Evolutionary conservation across 1,140 invertebrate genomes (phyloP), one percentile per base, ranked within the genome.

Genomic region (Doryteuthis pealeii): DNA sequence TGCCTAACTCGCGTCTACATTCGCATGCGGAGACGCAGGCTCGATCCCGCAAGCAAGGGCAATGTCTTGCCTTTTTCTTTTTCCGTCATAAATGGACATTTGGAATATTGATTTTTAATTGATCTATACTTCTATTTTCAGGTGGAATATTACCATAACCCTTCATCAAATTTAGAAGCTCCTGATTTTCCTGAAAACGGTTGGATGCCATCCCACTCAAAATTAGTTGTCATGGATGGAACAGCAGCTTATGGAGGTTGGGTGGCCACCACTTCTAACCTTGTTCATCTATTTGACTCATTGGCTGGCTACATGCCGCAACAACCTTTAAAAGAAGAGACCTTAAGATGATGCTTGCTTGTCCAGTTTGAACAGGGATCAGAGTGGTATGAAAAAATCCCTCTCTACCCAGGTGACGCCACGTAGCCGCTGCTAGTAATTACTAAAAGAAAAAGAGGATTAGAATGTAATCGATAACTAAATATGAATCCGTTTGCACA

Each of bases 371-470:
- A 78, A 54, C 65, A 71, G 40, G 77, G 79, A 30, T 33, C 74
- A 26, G 76, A 81, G 14, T 87, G 86, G 86, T 87, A 87, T 78
- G 86, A 85, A n/a, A n/a, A n/a, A n/a, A n/a, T n/a, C n/a, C n/a
- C n/a, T 31, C 73, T 85, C n/a, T n/a, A n/a, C n/a, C n/a, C n/a
- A n/a, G n/a, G n/a, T n/a, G n/a, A n/a, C n/a, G n/a, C n/a, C n/a
- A n/a, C n/a, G n/a, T n/a, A n/a, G n/a, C n/a, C n/a, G n/a, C n/a
- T n/a, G n/a, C n/a, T n/a, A n/a, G n/a, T n/a, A n/a, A n/a, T n/a
- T n/a, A n/a, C n/a, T n/a, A n/a, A n/a, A n/a, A n/a, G n/a, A n/a
- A n/a, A n/a, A n/a, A n/a, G n/a, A 32, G 86, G 86, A 15, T 68
- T 85, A 35, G 85, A 85, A 81, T 77, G 68, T 85, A 87, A n/a